Conservation (phyloP, 2,113 vertebrate species). For the Sula dactylatra region DNA sequence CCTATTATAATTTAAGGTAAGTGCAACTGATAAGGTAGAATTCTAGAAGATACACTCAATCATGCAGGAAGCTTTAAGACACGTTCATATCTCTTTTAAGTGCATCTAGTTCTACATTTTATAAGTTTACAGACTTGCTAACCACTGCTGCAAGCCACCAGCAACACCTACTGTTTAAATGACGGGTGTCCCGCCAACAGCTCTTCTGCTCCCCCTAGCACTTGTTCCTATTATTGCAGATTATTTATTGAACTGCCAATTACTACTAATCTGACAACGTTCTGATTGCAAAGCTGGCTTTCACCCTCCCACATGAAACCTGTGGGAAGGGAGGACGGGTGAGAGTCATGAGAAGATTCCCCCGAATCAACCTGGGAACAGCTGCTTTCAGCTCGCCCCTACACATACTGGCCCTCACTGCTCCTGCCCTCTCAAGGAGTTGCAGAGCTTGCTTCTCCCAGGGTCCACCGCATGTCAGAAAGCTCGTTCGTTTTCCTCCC, state of each 20-base stretch:
- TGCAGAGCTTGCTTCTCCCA: neutral
- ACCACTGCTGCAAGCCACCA: neutral
- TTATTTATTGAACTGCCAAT: neutral
- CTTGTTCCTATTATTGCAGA: neutral
- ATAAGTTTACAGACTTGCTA: neutral
- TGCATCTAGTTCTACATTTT: neutral
- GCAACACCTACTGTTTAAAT: neutral
- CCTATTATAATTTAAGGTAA: neutral
- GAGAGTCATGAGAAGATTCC: neutral
- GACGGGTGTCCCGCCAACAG: neutral
- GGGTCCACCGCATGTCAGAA: neutral
- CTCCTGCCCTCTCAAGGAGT: neutral
- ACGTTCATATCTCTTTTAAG: neutral
- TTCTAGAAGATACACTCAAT: neutral
- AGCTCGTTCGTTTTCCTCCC: neutral
- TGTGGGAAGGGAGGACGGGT: neutral
- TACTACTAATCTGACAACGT: neutral
- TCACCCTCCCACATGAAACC: neutral
- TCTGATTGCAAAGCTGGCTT: neutral
- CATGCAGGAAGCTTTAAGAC: neutral
- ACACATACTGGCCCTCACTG: neutral
- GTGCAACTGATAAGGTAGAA: neutral
- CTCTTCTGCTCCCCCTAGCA: constrained; percentile 53
- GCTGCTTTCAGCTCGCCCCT: neutral
- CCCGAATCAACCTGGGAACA: neutral